A percentile compares a stretch with the other conserved stretches of the same genome.
These are phyloP conservation scores for Heterohyrax brucei DNA, from an alignment of 2,797 vertebrate genomes.

Conservation along the genomic window DNA sequence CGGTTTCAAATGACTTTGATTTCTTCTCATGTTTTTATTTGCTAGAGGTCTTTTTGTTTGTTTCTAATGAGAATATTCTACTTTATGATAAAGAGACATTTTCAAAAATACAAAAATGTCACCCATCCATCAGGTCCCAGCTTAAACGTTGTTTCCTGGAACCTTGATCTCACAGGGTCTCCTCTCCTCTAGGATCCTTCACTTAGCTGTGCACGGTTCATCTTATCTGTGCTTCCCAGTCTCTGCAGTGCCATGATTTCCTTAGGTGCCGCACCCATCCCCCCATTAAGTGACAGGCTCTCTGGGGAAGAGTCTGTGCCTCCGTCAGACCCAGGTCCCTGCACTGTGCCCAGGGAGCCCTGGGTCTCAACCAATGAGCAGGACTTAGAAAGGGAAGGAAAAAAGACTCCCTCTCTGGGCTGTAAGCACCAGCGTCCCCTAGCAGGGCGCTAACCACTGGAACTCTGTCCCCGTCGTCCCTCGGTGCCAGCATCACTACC, in stretches of 20 bases:
- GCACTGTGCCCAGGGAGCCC: background rate
- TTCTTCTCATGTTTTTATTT: constrained; percentile 35
- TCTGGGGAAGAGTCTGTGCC: background rate
- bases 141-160: background rate
- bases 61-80: background rate
- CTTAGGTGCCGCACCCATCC: background rate
- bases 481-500: background rate
- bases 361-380: background rate
- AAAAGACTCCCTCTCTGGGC: background rate
- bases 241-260: background rate
- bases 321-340: background rate
- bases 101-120: background rate
- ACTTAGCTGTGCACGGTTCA: background rate
- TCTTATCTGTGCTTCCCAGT: background rate
- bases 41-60: background rate
- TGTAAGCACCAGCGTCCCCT: background rate
- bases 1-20: background rate
- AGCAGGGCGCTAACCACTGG: background rate
- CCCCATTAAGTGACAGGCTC: background rate
- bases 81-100: background rate
- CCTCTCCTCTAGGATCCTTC: background rate
- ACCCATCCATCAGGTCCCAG: background rate
- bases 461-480: fast-evolving
- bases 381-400: background rate
- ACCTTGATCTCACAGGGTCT: background rate